A percentile compares a stretch with the other conserved stretches of the same genome.
Conservation (phyloP, 2,113 vertebrate species). For the Sphyrna mokarran region DNA sequence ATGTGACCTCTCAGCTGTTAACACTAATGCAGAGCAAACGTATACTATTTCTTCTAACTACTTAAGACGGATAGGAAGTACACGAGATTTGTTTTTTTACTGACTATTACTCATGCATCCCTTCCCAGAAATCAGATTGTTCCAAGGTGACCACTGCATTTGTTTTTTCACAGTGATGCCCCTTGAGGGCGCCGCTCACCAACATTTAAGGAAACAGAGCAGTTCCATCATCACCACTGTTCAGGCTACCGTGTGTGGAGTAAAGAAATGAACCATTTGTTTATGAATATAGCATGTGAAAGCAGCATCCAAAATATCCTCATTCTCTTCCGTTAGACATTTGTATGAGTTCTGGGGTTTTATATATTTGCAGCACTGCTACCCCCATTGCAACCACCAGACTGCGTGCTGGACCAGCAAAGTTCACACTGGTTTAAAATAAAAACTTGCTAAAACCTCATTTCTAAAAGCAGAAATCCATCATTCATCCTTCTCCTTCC, state of each 20-base stretch:
- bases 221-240: not conserved
- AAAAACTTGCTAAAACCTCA: not conserved
- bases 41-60: not conserved
- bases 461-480: not conserved
- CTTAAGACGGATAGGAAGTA: not conserved
- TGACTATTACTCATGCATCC: not conserved
- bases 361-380: not conserved
- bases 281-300: not conserved
- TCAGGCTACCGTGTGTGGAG: not conserved
- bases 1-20: not conserved
- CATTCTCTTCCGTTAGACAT: not conserved
- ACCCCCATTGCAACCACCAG: not conserved
- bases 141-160: not conserved
- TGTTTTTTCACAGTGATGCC: not conserved
- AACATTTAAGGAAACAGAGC: not conserved
- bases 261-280: not conserved
- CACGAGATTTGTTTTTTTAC: not conserved
- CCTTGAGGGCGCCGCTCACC: not conserved
- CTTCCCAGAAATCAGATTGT: not conserved
- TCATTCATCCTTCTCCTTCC: not conserved
- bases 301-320: not conserved
- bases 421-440: not conserved
- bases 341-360: not conserved
- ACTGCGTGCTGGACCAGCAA: not conserved
- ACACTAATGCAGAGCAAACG: not conserved